Conservation (phyloP, 1,140 invertebrate species). For the Trichoplusia ni region DNA sequence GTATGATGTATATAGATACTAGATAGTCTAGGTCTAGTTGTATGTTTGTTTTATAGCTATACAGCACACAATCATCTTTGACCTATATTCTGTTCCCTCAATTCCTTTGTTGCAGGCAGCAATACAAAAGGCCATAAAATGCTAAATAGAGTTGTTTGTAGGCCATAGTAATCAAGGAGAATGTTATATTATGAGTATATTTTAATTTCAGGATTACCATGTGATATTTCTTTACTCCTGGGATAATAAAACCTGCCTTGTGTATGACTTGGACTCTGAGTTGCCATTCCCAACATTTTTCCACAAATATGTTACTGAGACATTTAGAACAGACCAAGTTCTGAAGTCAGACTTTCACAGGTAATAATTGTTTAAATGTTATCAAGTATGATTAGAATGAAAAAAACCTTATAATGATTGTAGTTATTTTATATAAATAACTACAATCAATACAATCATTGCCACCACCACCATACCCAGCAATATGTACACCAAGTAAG, state of each 20-base stretch:
- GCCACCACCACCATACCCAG: slow-evolving; percentile 93
- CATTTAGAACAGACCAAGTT: slow-evolving; percentile 91
- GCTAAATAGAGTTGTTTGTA: too few relatives aligned
- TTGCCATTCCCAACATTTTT: slow-evolving; percentile 95
- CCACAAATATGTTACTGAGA: slow-evolving; percentile 93
- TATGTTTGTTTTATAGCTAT: too few relatives aligned
- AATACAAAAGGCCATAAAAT: too few relatives aligned
- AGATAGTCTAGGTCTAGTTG: too few relatives aligned
- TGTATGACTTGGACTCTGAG: slow-evolving; percentile 96
- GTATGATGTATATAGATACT: too few relatives aligned
- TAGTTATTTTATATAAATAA: too few relatives aligned
- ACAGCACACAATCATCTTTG: too few relatives aligned
- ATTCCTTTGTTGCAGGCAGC: too few relatives aligned
- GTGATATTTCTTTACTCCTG: slow-evolving; percentile 94
- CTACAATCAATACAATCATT: too few relatives aligned
- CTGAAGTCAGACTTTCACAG: slow-evolving; percentile 91
- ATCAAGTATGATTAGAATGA: not conserved
- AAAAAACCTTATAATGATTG: too few relatives aligned
- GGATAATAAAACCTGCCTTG: slow-evolving; percentile 88
- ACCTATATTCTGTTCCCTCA: too few relatives aligned
- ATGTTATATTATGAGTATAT: not conserved
- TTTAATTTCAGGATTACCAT: slow-evolving; percentile 92
- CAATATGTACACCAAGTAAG: slow-evolving; percentile 87
- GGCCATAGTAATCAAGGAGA: too few relatives aligned
- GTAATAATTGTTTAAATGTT: slow-evolving; percentile 66